Conservation (phyloP, 2,113 vertebrate species). For the Pelobates fuscus region DNA sequence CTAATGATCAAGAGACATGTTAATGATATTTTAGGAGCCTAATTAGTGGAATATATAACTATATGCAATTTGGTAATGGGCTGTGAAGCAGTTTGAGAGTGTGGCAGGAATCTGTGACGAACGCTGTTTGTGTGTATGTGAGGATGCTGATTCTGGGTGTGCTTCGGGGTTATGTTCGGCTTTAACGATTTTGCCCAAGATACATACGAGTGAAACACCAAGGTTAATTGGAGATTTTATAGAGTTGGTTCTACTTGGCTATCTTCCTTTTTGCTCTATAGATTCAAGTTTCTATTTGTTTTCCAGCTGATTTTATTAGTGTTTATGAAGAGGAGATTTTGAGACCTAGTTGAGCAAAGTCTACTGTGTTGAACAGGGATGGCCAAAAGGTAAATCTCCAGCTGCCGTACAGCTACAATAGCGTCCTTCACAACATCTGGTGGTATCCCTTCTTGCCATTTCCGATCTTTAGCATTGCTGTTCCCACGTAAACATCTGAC, state of each 20-base stretch:
- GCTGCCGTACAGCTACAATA: no score
- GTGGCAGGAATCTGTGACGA: conserved; percentile 34
- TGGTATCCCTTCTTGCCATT: conserved; percentile 19
- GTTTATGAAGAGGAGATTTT: no score
- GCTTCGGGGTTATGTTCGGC: conserved; percentile 29
- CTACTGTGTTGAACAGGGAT: no score
- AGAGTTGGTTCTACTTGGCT: no score
- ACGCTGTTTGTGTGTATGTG: not conserved
- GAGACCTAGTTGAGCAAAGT: no score
- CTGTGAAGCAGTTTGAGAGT: conserved; percentile 82
- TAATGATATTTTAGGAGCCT: conserved; percentile 99
- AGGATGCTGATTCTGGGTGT: conserved; percentile 24
- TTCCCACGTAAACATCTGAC: no score
- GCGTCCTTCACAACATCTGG: no score
- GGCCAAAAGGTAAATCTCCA: no score
- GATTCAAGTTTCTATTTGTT: no score
- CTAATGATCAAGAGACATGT: conserved; percentile 99
- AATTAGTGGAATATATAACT: conserved; percentile 98
- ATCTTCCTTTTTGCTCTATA: no score
- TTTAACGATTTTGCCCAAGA: conserved; percentile 27
- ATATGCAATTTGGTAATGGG: conserved; percentile 96
- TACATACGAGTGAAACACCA: not conserved
- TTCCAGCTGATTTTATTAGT: no score
- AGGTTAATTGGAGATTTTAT: not conserved
- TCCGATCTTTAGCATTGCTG: not conserved